Evolutionary conservation across 2,113 vertebrate genomes (phyloP), one percentile per base, ranked within the genome.

Genomic region (Leiothrix lutea): DNA sequence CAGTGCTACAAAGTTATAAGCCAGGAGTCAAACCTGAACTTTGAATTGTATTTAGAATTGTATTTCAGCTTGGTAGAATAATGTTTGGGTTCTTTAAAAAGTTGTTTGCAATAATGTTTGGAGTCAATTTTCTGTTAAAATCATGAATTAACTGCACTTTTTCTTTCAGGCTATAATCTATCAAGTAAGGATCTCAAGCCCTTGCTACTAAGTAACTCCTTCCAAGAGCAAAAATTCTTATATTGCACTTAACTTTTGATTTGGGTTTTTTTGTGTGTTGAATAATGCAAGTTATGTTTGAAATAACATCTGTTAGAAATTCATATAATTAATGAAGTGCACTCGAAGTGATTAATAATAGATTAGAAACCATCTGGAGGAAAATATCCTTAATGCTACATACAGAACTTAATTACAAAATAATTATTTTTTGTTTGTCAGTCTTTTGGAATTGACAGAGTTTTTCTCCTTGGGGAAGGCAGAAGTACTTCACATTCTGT

Each of bases 341-440:
- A 88, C 62, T 92, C 92, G 36, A 93, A 96, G 70, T 97, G 53
- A 96, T 92, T 92, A 70, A 57, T 95, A 84, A 73, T 88, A 94
- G 60, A 53, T 96, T 95, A 95, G 64, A 97, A 97, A 69, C 56
- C 87, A 90, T 88, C 44, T 95, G 48, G 72, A 72, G 31, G 65
- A 74, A 85, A 96, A 82, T 58, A 70, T 77, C 40, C 86, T 78
- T 85, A 86, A 87, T 94, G 72, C 80, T 95, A 86, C 48, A 84
- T 94, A 84, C 75, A 90, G 80, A 92, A 97, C 36, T 89, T 96
- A 95, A 96, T 85, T 97, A 60, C 62, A 80, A 92, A 95, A 69
- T 69, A 50, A 24, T 95, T 91, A 9, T 25, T 77, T 90, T 84
- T 84, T 93, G 11, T 94, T 97, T 96, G 71, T 86, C 77, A 81